These are phyloP conservation scores for Campoplex capitator DNA, from an alignment of 2,888 invertebrate genomes.

Conservation along the genomic window DNA sequence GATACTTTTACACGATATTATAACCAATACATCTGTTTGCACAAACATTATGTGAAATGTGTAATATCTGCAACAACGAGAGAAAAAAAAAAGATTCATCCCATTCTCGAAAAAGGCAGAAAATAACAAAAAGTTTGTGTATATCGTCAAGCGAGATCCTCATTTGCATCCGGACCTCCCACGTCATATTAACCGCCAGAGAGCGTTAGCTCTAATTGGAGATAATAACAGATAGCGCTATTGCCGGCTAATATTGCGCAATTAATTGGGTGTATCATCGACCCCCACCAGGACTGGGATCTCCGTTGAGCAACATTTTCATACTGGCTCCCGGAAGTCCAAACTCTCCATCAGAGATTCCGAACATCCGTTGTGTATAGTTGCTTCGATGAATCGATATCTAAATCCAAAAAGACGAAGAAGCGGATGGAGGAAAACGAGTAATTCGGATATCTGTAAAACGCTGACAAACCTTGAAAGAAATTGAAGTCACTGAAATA, in stretches of 20 bases:
- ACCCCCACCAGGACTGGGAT: not conserved
- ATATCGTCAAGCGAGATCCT: not conserved
- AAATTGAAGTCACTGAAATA: too few relatives aligned
- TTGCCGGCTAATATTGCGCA: slow-evolving; percentile 42
- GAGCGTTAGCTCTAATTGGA: slow-evolving; percentile 78
- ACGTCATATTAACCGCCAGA: slow-evolving; percentile 77
- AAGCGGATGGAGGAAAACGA: not conserved
- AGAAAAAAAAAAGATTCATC: not conserved
- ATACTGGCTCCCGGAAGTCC: slow-evolving; percentile 24
- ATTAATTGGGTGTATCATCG: slow-evolving; percentile 62
- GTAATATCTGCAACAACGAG: not conserved
- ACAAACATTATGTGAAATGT: not conserved
- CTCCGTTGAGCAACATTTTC: slow-evolving; percentile 4
- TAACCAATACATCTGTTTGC: slow-evolving; percentile 6
- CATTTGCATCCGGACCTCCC: slow-evolving; percentile 14
- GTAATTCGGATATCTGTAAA: not conserved
- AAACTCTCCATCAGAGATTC: not conserved
- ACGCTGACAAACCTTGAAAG: too few relatives aligned
- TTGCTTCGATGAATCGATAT: slow-evolving; percentile 15
- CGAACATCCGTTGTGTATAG: not conserved
- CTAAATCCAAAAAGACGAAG: slow-evolving; percentile 37
- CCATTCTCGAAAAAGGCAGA: not conserved
- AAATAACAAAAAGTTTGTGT: slow-evolving; percentile 7
- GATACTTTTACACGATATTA: slow-evolving; percentile 4
- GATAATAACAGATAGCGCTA: slow-evolving; percentile 71